Evolutionary conservation across 2,888 invertebrate genomes (phyloP), one percentile per base, ranked within the genome.

Genomic region (Hetaerina titia): DNA sequence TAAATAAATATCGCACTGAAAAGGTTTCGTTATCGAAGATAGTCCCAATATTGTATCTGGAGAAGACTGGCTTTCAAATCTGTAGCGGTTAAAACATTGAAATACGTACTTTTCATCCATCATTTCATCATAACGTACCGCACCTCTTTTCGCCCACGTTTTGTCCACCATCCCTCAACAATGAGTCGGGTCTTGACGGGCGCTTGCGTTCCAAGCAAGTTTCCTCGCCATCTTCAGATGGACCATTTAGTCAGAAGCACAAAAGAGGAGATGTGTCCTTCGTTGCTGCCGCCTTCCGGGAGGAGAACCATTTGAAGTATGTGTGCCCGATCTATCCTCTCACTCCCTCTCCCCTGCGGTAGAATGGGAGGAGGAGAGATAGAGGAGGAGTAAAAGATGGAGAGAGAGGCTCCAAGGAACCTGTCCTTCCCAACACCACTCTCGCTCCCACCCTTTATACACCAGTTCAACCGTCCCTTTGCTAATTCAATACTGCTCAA

Each of bases 31-130:
- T 45, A 45, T 45, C 45, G 45, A 45, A 1, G 45, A 69, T n/a
- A 1, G n/a, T 8, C 6, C n/a, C n/a, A 22, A 1, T n/a, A 69
- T 17, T n/a, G 15, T n/a, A 5, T 17, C 0, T 2, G 7, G 5
- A 22, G 9, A n/a, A 22, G 1, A 69, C n/a, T n/a, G n/a, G n/a
- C 69, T 17, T 69, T 69, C n/a, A n/a, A 69, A 22, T 45, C 45
- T 45, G 45, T 45, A 45, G 45, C 45, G 4, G 4, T 45, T 45
- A 1, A 45, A 45, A 45, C 45, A 45, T 45, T 1, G 45, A 45
- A 45, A 45, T 45, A 45, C 45, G 45, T 45, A 45, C 1, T 45
- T 45, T 45, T 1, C 45, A 45, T 45, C 45, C 45, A 45, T 45
- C 45, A 45, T 45, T 45, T 45, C 45, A 45, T 45, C 45, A 45